Conservation (phyloP, 2,888 invertebrate species). For the Hoplodrina ambigua region DNA sequence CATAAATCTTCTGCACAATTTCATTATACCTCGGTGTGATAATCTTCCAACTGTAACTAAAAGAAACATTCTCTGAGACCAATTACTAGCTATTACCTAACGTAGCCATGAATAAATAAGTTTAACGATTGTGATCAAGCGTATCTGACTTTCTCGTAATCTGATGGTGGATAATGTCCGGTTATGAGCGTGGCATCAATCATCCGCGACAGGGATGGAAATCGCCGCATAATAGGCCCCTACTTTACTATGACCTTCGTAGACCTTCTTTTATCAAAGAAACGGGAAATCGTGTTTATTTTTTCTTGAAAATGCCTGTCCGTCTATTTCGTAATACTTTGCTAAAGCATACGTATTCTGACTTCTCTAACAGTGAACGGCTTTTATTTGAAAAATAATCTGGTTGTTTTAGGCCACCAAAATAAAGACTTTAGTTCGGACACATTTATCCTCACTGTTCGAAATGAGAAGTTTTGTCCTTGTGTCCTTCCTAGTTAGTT, state of each 20-base stretch:
- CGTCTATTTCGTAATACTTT: not conserved
- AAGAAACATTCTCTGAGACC: constrained; percentile 48
- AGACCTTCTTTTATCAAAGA: constrained; percentile 41
- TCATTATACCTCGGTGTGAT: constrained; percentile 22
- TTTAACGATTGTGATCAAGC: constrained; percentile 49
- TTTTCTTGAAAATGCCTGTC: not conserved
- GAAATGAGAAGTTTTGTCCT: not conserved
- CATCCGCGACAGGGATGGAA: constrained; percentile 59
- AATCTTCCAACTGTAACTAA: constrained; percentile 48
- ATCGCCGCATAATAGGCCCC: constrained; percentile 57
- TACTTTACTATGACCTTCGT: constrained; percentile 59
- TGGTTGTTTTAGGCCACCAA: not conserved
- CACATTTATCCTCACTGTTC: constrained; percentile 7
- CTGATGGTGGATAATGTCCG: constrained; percentile 54
- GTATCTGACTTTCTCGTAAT: constrained; percentile 60
- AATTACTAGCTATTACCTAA: constrained; percentile 54
- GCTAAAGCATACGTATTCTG: not conserved
- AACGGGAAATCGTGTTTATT: constrained; percentile 26
- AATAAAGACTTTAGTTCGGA: not conserved
- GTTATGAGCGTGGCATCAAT: constrained; percentile 62
- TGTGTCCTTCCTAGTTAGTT: not conserved
- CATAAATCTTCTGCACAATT: constrained; percentile 48
- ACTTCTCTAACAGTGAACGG: not conserved
- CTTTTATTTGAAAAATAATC: not conserved
- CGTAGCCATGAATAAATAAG: constrained; percentile 56